A percentile compares a stretch with the other conserved stretches of the same genome.
These are phyloP conservation scores for Oophaga pumilio DNA, from an alignment of 2,113 vertebrate species.

Conservation along the genomic window DNA sequence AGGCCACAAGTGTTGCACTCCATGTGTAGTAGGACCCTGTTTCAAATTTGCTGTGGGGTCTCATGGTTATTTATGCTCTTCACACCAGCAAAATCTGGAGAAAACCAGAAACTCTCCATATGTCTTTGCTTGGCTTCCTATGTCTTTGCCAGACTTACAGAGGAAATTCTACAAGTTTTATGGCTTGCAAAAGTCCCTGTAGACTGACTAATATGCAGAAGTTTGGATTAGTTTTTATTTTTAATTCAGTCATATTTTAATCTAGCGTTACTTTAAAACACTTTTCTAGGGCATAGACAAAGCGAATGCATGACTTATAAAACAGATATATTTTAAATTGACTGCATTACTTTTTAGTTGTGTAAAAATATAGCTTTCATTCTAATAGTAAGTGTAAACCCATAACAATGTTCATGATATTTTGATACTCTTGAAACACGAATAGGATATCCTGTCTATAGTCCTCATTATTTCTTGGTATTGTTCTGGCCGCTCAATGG, in stretches of 20 bases:
- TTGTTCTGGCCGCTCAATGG: constrained; percentile 61
- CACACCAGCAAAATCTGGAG: neutral
- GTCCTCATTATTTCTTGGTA: constrained; percentile 61
- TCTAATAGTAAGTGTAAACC: constrained; percentile 57
- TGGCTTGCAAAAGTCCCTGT: neutral
- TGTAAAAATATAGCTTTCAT: constrained; percentile 44
- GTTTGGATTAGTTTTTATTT: neutral
- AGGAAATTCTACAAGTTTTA: neutral
- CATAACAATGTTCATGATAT: constrained; percentile 63
- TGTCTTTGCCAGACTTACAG: neutral
- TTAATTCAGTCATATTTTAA: neutral
- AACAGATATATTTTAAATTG: constrained; percentile 3
- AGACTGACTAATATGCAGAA: neutral
- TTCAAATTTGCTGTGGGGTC: neutral
- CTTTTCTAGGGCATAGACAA: neutral
- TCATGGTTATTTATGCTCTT: no score
- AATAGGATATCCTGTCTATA: constrained; percentile 61
- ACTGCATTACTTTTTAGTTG: neutral
- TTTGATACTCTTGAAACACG: constrained; percentile 58
- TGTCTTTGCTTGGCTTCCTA: no score
- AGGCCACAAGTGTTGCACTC: no score
- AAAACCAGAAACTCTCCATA: neutral
- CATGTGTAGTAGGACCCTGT: neutral
- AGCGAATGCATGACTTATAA: neutral
- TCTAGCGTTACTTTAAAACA: no score